phyloP scores from a whole-genome alignment of 2,888 invertebrate genomes.

The Acrocyrtus sp. region DNA sequence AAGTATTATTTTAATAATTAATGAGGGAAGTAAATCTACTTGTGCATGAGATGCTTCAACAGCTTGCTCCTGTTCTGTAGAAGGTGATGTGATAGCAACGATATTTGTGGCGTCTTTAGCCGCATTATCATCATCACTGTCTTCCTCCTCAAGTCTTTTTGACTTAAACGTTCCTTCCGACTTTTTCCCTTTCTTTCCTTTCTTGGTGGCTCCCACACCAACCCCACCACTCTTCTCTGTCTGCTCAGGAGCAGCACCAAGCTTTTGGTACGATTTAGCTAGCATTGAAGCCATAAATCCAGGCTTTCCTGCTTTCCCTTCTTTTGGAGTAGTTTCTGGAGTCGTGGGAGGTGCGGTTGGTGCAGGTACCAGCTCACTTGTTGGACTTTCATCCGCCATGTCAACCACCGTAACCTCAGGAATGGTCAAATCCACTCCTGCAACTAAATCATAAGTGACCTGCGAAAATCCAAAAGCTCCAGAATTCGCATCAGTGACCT shows the following conservation, averaged over 20 bases:
- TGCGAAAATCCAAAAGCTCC: conserved; percentile 41
- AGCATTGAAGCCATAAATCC: conserved; percentile 15
- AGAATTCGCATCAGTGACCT: conserved; percentile 25
- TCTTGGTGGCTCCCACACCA: conserved; percentile 3
- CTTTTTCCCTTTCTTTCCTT: not conserved
- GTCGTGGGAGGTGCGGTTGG: not conserved
- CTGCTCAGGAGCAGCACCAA: not conserved
- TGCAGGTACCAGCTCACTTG: not conserved
- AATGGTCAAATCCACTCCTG: conserved; percentile 11
- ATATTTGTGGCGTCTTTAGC: not conserved
- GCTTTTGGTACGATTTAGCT: conserved; percentile 15
- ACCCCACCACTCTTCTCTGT: not conserved
- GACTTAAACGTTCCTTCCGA: not conserved
- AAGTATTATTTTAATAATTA: no score
- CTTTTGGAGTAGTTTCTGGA: conserved; percentile 12
- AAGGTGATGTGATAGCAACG: no score
- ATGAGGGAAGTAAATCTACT: no score
- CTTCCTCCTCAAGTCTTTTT: no score
- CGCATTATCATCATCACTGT: conserved; percentile 4
- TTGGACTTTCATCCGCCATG: not conserved
- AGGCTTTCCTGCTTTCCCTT: conserved; percentile 20
- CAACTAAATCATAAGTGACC: conserved; percentile 50
- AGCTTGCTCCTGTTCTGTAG: no score
- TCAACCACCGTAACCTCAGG: conserved; percentile 25
- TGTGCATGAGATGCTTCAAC: no score